phyloP scores from a whole-genome alignment of 2,113 vertebrate genomes.

The Raja brachyura region DNA sequence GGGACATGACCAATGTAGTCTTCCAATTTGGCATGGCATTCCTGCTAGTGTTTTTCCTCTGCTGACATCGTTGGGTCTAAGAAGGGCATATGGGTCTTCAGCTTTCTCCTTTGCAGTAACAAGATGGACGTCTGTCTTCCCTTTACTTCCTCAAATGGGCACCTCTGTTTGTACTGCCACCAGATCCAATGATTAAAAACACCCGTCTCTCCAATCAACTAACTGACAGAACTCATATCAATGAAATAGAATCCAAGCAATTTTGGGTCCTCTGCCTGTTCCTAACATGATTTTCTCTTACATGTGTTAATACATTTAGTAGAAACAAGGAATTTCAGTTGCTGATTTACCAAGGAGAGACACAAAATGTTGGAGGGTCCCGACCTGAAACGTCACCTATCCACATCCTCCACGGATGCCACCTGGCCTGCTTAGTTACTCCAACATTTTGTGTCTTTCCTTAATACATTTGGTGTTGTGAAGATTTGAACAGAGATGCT shows the following conservation, averaged over 20 bases:
- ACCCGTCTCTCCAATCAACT: neutral
- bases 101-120: neutral
- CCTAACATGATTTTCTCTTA: neutral
- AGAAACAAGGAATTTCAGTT: no score
- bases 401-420: no score
- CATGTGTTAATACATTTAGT: no score
- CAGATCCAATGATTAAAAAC: neutral
- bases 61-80: neutral
- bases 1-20: neutral
- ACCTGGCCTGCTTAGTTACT: no score
- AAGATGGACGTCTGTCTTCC: neutral
- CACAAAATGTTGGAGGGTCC: no score
- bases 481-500: neutral
- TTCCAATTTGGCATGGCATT: neutral
- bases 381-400: no score
- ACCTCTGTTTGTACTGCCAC: neutral
- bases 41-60: neutral
- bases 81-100: neutral
- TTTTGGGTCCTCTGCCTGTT: neutral
- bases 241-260: neutral
- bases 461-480: no score
- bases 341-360: no score
- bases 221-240: neutral
- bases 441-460: no score
- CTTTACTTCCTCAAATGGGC: neutral